phyloP scores from a whole-genome alignment of 2,888 invertebrate genomes.

The Pelosia muscerda region DNA sequence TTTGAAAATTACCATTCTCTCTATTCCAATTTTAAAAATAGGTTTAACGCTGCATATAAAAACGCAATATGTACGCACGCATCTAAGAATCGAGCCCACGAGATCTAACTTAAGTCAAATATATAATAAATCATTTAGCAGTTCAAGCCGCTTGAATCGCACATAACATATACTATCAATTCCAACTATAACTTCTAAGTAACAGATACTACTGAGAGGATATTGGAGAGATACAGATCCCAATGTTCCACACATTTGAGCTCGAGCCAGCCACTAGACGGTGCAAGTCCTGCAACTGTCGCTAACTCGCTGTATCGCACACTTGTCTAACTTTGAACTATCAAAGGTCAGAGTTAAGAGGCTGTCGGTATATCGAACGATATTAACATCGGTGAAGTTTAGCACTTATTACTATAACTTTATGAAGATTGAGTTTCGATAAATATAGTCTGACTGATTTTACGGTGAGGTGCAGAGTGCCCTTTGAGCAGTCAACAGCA shows the following conservation, averaged over 20 bases:
- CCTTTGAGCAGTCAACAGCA: no score
- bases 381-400: conserved; percentile 15
- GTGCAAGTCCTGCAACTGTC: conserved; percentile 29
- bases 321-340: conserved; percentile 37
- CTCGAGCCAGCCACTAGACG: conserved; percentile 20
- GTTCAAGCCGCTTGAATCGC: background rate
- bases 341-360: conserved; percentile 35
- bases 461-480: no score
- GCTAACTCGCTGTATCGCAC: conserved; percentile 32
- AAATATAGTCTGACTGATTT: no score
- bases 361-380: conserved; percentile 17
- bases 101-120: no score
- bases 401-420: background rate
- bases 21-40: no score
- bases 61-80: no score
- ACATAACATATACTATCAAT: conserved; percentile 1
- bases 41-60: no score
- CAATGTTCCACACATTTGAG: conserved; percentile 18
- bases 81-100: no score
- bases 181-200: background rate
- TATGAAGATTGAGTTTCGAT: no score
- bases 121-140: background rate
- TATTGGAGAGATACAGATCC: conserved; percentile 19
- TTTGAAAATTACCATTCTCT: no score
- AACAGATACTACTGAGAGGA: background rate